Evolutionary conservation across 1,140 invertebrate genomes (phyloP), one percentile per base, ranked within the genome.

Genomic region (Ceratosolen solmsi): DNA sequence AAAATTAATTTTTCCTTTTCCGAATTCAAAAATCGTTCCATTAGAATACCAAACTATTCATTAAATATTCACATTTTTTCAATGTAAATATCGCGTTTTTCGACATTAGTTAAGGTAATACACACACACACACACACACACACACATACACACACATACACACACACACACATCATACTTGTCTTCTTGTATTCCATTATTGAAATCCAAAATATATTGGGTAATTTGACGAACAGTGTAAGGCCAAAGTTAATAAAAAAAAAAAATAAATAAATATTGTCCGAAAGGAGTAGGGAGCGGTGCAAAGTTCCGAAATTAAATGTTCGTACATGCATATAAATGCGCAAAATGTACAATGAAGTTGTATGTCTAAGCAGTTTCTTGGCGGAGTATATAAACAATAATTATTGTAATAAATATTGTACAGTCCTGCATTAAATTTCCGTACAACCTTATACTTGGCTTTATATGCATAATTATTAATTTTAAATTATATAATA

Each of bases 301-400:
- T 84, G 75, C 71, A 84, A 84, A 79, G 83, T 84, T 84, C 83
- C 80, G 75, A 82, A 84, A 80, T 79, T 36, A 25, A 70, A 79
- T 71, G 27, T 56, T 71, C 22, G 58, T 71, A 56, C 33, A 70
- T 41, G 33, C 46, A 70, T 79, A 9, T 70, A 33, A 46, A 54
- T 68, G 68, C 76, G 22, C 46, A 20, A 38, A 71, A 41, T 79
- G 49, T 68, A 65, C 46, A 68, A 46, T 30, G 46, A 46, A 71
- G 49, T 71, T 30, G 15, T 71, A 49, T 11, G 38, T 71, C 9
- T 71, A 30, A 49, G 25, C 36, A 49, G 11, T 71, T 46, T 49
- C 0, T 49, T 49, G 0, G 1, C 17, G 25, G 1, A 4, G n/a
- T 49, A 1, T 30, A 46, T 49, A 49, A 71, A 25, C 13, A 49